Percentiles rank a stretch among this genome's conserved stretches.
phyloP scores from a whole-genome alignment of 2,888 invertebrate genomes.

The Toxonevra muliebris region DNA sequence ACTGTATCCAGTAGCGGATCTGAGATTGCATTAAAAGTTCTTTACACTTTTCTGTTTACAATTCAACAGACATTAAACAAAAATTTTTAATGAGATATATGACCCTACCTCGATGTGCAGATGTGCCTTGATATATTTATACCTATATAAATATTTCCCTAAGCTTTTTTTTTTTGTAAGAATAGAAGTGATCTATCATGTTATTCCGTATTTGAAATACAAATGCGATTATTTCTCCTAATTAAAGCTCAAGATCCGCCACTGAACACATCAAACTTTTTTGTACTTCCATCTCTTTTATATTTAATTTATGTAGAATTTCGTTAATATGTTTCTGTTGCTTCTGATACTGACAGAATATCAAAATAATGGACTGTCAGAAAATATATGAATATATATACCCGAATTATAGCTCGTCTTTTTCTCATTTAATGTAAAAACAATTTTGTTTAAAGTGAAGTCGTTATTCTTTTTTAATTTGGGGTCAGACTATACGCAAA shows the following conservation, averaged over 20 bases:
- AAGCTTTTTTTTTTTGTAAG: too few relatives aligned
- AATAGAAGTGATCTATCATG: too few relatives aligned
- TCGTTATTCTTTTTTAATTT: slow-evolving; percentile 2
- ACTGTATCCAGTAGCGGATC: not conserved
- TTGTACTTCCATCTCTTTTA: not conserved
- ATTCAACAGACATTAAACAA: too few relatives aligned
- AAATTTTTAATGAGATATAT: too few relatives aligned
- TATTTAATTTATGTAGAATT: slow-evolving; percentile 6
- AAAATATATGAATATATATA: slow-evolving; percentile 51
- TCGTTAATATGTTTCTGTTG: slow-evolving; percentile 6
- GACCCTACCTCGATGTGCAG: too few relatives aligned
- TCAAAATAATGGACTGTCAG: slow-evolving; percentile 57
- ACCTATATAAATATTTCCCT: too few relatives aligned
- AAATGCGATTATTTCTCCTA: slow-evolving; percentile 10
- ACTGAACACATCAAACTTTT: not conserved
- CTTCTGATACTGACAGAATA: slow-evolving; percentile 29
- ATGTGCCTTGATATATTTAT: too few relatives aligned
- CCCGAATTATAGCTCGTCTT: slow-evolving; percentile 28
- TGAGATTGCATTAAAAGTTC: too few relatives aligned
- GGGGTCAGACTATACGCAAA: slow-evolving; percentile 14
- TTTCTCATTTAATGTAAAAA: not conserved
- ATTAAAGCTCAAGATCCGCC: slow-evolving; percentile 1
- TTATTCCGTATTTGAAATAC: too few relatives aligned
- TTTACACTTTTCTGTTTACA: too few relatives aligned
- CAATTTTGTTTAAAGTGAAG: slow-evolving; percentile 5